Evolutionary conservation across 2,113 vertebrate genomes (phyloP), one percentile per base, ranked within the genome.

Genomic region (Emydocephalus ijimae): DNA sequence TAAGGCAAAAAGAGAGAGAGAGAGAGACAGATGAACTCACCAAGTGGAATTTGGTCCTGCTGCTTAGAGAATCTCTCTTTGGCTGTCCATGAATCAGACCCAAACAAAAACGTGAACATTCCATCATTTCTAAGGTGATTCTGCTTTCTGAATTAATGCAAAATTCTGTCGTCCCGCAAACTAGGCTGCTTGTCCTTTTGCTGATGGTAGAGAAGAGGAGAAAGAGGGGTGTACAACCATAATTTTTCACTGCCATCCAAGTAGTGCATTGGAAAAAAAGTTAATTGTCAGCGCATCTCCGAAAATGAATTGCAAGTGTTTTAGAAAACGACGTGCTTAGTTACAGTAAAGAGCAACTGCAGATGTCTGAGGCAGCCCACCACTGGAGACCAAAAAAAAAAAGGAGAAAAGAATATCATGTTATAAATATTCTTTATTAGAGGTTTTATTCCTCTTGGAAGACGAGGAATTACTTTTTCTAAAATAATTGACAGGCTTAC

Each of bases 371-470:
- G 81, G 86, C 89, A 88, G 56, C 48, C 48, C 87, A 92, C 95
- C 23, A 2, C 93, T 93, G 50, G 90, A 54, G 89, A 69, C 94
- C 29, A 81, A 81, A 34, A 90, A 15, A 69, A n/a, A 1, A n/a
- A 11, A 0, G 12, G 18, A 64, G 18, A 57, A 7, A 95, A 92
- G 89, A 89, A 34, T 54, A 6, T 50, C 14, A 39, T 92, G 94
- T 91, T 85, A 94, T 95, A 95, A 96, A 94, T 96, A 94, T 95
- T 50, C 94, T 96, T 94, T 92, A 94, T 96, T 96, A 96, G 95
- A 92, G 59, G 39, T 54, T 95, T 94, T 94, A 94, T 95, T 95
- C 90, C 94, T 91, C 91, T 64, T 96, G 93, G 92, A 93, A 94
- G 94, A 85, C 52, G 92, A 69, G 61, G 93, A 96, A 96, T 96